A percentile compares a stretch with the other conserved stretches of the same genome.
phyloP scores from a whole-genome alignment of 2,113 vertebrate species.

The Rhombomys opimus region DNA sequence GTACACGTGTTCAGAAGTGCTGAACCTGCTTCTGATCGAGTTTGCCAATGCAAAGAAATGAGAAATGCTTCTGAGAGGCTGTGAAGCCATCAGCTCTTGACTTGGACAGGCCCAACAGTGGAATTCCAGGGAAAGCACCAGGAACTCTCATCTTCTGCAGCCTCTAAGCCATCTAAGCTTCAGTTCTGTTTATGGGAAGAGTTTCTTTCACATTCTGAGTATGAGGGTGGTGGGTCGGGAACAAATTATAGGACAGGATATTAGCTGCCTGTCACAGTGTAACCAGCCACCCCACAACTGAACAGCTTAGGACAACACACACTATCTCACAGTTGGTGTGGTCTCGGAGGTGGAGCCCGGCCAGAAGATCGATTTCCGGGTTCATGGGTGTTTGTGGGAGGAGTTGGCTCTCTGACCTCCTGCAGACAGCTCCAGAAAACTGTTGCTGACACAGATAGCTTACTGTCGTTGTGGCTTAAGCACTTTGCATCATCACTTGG shows the following conservation, averaged over 20 bases:
- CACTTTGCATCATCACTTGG: neutral
- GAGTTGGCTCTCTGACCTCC: neutral
- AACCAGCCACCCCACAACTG: conserved; percentile 7
- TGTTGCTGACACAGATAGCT: neutral
- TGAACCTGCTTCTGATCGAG: conserved; percentile 45
- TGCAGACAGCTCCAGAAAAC: neutral
- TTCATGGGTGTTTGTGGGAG: neutral
- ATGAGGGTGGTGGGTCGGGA: neutral
- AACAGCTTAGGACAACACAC: conserved; percentile 18
- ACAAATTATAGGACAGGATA: neutral
- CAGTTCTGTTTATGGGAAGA: conserved; percentile 32
- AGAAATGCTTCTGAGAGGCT: conserved; percentile 1
- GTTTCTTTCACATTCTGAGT: conserved; percentile 1
- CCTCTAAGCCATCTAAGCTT: conserved; percentile 8
- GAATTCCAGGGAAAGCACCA: neutral
- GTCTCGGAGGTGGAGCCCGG: conserved; percentile 20
- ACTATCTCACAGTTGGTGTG: conserved; percentile 9
- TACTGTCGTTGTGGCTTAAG: neutral
- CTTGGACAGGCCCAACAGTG: neutral
- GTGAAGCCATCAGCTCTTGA: conserved; percentile 15
- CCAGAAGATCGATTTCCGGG: neutral
- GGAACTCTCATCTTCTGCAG: neutral
- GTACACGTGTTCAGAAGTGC: neutral
- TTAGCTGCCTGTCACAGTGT: neutral
- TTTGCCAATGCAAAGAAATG: conserved; percentile 47